These are phyloP conservation scores for Netelia inedita DNA, from an alignment of 2,888 invertebrate species.

Conservation along the genomic window DNA sequence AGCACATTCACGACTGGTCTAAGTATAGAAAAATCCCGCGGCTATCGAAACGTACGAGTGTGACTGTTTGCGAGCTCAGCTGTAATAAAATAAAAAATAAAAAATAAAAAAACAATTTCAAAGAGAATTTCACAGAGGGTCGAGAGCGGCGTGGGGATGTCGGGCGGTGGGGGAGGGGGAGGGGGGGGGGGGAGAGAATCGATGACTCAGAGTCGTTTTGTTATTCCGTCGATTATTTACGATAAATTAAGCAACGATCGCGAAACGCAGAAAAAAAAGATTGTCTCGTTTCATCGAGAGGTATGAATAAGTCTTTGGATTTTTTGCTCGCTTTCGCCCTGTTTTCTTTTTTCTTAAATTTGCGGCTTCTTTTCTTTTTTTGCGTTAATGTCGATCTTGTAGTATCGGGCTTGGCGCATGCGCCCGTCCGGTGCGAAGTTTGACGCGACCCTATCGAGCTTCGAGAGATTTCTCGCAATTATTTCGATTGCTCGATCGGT, in stretches of 20 bases:
- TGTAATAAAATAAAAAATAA: too few relatives aligned
- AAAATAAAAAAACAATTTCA: too few relatives aligned
- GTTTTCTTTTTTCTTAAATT: not conserved
- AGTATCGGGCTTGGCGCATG: not conserved
- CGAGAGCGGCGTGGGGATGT: too few relatives aligned
- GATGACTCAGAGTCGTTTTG: not conserved
- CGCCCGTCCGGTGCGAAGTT: not conserved
- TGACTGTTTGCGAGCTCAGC: too few relatives aligned
- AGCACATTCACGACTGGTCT: not conserved
- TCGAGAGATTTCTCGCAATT: slow-evolving; percentile 38
- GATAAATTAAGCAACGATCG: not conserved
- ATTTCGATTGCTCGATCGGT: slow-evolving; percentile 53
- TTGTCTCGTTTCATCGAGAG: not conserved
- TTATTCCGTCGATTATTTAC: not conserved
- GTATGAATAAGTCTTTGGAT: not conserved
- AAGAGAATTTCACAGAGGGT: too few relatives aligned
- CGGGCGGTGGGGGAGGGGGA: too few relatives aligned
- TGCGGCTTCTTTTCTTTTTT: not conserved
- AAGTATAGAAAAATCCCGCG: not conserved
- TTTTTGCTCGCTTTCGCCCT: not conserved
- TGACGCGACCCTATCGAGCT: slow-evolving; percentile 16
- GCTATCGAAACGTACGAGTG: not conserved
- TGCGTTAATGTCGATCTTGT: not conserved
- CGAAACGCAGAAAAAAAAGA: not conserved
- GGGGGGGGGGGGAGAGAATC: not conserved